These are phyloP conservation scores for Dioctria linearis DNA, from an alignment of 2,888 invertebrate species.

Conservation along the genomic window DNA sequence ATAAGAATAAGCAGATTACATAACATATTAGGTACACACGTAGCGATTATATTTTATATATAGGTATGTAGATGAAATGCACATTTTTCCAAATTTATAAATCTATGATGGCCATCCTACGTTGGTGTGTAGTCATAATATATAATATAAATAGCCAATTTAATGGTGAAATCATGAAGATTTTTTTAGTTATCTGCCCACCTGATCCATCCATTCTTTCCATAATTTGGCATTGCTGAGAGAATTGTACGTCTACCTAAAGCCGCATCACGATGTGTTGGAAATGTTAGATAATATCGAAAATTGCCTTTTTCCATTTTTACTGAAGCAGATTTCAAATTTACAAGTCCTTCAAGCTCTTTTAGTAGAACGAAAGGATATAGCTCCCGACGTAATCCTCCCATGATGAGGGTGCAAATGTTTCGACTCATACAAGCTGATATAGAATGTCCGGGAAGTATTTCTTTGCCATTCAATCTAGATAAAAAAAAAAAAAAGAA, in stretches of 20 bases:
- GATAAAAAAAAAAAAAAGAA: neutral
- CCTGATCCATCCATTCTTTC: neutral
- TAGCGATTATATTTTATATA: too few species aligned
- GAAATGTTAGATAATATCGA: slow-evolving; percentile 1
- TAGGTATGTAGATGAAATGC: too few species aligned
- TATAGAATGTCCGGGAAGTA: neutral
- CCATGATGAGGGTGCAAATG: slow-evolving; percentile 22
- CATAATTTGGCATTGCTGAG: neutral
- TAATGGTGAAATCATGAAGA: too few species aligned
- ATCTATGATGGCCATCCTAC: too few species aligned
- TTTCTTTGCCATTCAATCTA: neutral
- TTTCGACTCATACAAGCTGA: slow-evolving; percentile 1
- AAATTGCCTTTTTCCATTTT: neutral
- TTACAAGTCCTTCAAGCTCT: neutral
- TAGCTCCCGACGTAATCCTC: neutral
- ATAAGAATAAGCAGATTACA: too few species aligned
- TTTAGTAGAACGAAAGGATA: neutral
- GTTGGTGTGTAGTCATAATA: too few species aligned
- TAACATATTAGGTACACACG: too few species aligned
- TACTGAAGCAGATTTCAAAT: neutral
- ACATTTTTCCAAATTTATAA: too few species aligned
- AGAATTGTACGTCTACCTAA: slow-evolving; percentile 15
- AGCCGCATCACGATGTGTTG: slow-evolving; percentile 24
- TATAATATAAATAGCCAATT: too few species aligned
- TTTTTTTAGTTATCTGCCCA: neutral